phyloP scores from a whole-genome alignment of 2,797 vertebrate species.

The Emys orbicularis region DNA sequence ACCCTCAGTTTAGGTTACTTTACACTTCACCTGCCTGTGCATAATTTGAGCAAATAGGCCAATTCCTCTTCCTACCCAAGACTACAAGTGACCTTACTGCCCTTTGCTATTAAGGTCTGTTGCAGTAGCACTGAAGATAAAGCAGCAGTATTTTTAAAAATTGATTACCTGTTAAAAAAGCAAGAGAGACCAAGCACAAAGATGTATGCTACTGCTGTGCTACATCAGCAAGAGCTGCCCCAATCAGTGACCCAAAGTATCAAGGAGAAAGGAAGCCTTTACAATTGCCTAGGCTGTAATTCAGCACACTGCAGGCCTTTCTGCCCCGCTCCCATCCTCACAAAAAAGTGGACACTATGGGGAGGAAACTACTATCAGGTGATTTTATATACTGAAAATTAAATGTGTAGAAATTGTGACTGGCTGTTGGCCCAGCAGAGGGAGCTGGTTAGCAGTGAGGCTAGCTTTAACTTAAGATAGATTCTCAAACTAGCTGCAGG shows the following conservation, averaged over 20 bases:
- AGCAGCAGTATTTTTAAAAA: no score
- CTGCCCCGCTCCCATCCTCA: no score
- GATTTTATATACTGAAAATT: no score
- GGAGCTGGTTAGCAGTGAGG: no score
- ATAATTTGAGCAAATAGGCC: neutral
- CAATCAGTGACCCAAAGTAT: no score
- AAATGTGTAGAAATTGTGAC: no score
- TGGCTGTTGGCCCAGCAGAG: no score
- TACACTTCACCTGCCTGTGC: neutral
- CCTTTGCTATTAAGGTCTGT: neutral
- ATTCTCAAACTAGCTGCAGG: neutral
- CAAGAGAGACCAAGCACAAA: no score
- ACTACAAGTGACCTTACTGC: no score
- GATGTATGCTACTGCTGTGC: neutral
- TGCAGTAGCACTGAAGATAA: neutral
- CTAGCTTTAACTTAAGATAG: neutral
- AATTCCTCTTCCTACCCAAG: neutral
- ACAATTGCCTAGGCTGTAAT: neutral
- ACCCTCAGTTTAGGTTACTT: neutral
- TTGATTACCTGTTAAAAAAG: neutral
- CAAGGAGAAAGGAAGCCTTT: neutral
- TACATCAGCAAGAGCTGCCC: neutral
- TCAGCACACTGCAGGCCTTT: neutral
- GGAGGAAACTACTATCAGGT: no score
- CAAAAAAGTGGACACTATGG: no score